Conservation (phyloP, 2,797 vertebrate species). For the Anabacerthia variegaticeps region DNA sequence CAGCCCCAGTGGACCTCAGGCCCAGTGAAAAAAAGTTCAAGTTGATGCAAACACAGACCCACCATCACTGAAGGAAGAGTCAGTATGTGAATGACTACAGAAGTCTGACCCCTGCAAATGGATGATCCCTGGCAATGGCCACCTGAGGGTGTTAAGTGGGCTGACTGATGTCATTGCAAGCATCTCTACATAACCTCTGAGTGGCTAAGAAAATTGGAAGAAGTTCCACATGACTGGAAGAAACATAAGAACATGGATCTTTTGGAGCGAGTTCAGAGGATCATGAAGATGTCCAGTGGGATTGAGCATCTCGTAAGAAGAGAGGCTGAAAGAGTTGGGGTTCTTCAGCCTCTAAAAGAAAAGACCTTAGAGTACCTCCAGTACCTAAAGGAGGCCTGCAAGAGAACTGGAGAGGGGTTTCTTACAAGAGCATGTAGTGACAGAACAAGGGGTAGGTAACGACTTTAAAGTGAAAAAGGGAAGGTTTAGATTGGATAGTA, state of each 20-base stretch:
- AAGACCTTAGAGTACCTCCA: no score
- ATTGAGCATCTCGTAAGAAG: background rate
- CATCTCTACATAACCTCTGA: background rate
- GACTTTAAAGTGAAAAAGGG: background rate
- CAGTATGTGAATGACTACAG: background rate
- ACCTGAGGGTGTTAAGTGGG: no score
- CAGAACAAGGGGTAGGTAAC: background rate
- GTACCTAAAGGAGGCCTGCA: background rate
- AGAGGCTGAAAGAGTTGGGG: background rate
- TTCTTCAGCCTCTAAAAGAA: background rate
- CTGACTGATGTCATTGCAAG: background rate
- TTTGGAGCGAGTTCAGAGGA: background rate
- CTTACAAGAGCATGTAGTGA: background rate
- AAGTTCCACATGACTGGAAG: background rate
- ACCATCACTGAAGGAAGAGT: background rate
- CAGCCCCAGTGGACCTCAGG: background rate
- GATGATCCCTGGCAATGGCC: background rate
- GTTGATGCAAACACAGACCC: background rate
- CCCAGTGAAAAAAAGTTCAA: background rate
- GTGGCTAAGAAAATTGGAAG: background rate
- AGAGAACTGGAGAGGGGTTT: background rate
- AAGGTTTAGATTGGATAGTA: background rate
- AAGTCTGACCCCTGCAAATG: background rate
- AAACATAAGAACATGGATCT: background rate
- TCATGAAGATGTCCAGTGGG: background rate